Conservation (phyloP, 1,140 invertebrate species). For the Drosophila serrata region DNA sequence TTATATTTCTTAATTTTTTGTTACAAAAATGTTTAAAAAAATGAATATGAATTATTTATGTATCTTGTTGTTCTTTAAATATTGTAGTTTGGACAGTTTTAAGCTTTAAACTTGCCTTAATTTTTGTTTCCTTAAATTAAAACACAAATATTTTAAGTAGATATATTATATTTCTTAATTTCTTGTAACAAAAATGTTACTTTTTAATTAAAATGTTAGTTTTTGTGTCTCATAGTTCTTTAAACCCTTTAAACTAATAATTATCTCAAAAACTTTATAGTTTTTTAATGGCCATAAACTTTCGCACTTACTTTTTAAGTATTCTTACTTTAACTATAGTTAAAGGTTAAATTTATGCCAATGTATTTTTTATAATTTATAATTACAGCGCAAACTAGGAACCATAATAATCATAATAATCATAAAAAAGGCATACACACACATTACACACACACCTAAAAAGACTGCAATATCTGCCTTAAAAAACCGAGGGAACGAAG, state of each 20-base stretch:
- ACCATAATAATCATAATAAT: no score
- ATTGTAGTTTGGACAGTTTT: no score
- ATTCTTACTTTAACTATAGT: not conserved
- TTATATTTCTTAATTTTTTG: no score
- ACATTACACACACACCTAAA: constrained; percentile 18
- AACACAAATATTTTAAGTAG: no score
- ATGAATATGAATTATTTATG: no score
- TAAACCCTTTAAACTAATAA: not conserved
- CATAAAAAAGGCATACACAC: not conserved
- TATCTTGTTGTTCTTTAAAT: no score
- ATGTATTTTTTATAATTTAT: not conserved
- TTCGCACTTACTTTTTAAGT: not conserved
- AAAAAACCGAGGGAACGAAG: constrained; percentile 8
- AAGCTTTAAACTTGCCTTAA: no score
- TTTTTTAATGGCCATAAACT: not conserved
- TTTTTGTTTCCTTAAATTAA: no score
- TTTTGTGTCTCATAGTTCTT: not conserved
- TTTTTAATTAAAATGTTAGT: not conserved
- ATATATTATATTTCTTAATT: not conserved
- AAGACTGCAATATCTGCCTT: constrained; percentile 53
- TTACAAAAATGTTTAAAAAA: no score
- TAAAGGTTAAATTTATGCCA: not conserved
- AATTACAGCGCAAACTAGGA: constrained; percentile 8
- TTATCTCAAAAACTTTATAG: not conserved
- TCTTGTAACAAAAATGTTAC: not conserved